Evolutionary conservation across 1,140 invertebrate genomes (phyloP).

Genomic region (Tribolium castaneum): DNA sequence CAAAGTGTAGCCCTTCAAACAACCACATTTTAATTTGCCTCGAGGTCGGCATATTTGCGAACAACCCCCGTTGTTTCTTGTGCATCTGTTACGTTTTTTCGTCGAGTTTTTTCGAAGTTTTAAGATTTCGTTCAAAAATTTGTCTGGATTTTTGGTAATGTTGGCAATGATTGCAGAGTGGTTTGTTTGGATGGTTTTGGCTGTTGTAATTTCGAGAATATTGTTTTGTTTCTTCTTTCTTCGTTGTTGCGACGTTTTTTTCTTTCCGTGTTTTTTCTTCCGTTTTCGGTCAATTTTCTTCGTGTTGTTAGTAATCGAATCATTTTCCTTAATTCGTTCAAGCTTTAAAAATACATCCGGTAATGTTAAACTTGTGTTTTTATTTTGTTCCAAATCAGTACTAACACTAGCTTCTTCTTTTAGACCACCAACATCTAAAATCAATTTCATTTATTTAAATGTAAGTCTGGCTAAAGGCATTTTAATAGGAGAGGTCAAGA

Average conservation of each 20-base stretch:
- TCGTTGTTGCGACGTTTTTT: background rate
- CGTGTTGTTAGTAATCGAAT: background rate
- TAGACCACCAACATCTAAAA: too few species aligned
- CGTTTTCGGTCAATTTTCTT: background rate
- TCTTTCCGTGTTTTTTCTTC: background rate
- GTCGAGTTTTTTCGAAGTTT: background rate
- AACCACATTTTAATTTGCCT: slow-evolving; percentile 18
- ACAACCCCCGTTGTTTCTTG: background rate
- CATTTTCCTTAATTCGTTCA: background rate
- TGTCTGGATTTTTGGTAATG: background rate
- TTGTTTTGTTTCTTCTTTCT: background rate
- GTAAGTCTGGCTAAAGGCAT: too few species aligned
- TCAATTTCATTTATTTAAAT: too few species aligned
- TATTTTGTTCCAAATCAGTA: too few species aligned
- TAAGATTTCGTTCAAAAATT: background rate
- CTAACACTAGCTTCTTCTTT: too few species aligned
- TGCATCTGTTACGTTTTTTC: slow-evolving; percentile 9
- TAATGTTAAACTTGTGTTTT: too few species aligned
- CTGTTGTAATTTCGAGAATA: background rate
- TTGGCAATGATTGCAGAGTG: background rate
- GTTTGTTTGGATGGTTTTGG: background rate
- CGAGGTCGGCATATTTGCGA: background rate
- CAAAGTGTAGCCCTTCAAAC: slow-evolving; percentile 3
- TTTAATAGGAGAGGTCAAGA: too few species aligned
- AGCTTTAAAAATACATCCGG: background rate